Evolutionary conservation across 2,113 vertebrate genomes (phyloP), one percentile per base, ranked within the genome.

Genomic region (Myotis lucifugus): DNA sequence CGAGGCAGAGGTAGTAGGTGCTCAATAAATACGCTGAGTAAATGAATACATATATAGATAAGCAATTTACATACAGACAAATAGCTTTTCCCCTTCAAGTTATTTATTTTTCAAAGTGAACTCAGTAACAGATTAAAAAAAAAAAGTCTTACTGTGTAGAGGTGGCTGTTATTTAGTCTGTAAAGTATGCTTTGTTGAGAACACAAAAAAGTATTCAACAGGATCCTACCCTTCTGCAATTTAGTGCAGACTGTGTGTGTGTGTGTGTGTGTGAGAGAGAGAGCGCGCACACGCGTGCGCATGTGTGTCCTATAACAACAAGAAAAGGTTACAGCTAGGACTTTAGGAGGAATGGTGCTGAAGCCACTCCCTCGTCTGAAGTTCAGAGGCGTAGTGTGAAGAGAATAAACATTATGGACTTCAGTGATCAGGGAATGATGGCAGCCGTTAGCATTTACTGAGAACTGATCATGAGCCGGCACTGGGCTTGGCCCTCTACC

Each of bases 31-130:
- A 48, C 4, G 21, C 32, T 29, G 56, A 84, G 32, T 21, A 70
- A 73, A 84, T 54, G 54, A 73, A 54, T 42, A 61, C 1, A 23
- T 19, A 23, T 0, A 23, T 15, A 23, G 19, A 72, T 7, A 14
- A 52, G 40, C 34, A 64, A 37, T 32, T 59, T 86, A 50, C 37
- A 42, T 4, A 77, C 0, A 73, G 50, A 86, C 5, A 81, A 23
- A 37, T 1, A 79, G n/a, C 40, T 32, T 93, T 88, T 79, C 32
- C 48, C 5, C 15, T 64, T 61, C 72, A 96, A 91, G 5, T 54
- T 61, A 67, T 72, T 78, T 54, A 34, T 50, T 87, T 73, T 93
- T 77, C 61, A 42, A 82, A 92, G 74, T 72, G 54, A 90, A 54
- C 34, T 34, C 29, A 40, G 73, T 78, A 34, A 59, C 46, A 83